A percentile compares a stretch with the other conserved stretches of the same genome.
Conservation (phyloP, 2,888 invertebrate species). For the Molorchus minor region DNA sequence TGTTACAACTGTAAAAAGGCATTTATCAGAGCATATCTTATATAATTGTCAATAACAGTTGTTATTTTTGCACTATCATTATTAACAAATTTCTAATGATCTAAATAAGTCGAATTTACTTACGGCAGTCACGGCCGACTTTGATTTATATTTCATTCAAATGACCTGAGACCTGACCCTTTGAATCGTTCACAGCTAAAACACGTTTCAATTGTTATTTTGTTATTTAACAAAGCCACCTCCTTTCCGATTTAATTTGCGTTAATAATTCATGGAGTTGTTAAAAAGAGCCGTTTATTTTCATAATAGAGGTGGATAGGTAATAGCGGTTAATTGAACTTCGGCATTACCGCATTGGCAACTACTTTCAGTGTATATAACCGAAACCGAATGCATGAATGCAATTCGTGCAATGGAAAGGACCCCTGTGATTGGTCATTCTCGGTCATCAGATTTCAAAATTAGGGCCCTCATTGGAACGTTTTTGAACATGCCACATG, state of each 20-base stretch:
- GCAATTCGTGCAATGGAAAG: no score
- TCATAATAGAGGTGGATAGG: neutral
- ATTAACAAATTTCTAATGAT: no score
- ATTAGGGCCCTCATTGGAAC: conserved; percentile 27
- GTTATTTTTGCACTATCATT: no score
- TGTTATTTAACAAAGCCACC: conserved; percentile 7
- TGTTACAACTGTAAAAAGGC: no score
- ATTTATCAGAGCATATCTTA: no score
- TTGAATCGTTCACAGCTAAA: neutral
- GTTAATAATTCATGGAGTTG: no score
- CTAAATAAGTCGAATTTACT: neutral
- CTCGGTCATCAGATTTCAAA: conserved; percentile 2
- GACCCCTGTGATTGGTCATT: neutral
- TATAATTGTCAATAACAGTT: no score
- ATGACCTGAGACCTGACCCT: neutral
- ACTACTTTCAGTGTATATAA: no score
- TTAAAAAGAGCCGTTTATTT: no score
- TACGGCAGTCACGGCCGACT: neutral
- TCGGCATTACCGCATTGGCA: no score
- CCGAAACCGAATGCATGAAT: no score
- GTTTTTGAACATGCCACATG: conserved; percentile 40
- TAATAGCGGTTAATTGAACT: neutral
- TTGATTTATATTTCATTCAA: no score
- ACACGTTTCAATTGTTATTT: conserved; percentile 2
- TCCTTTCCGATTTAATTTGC: neutral